phyloP scores from a whole-genome alignment of 2,113 vertebrate genomes.

The Thamnaconus septentrionalis region DNA sequence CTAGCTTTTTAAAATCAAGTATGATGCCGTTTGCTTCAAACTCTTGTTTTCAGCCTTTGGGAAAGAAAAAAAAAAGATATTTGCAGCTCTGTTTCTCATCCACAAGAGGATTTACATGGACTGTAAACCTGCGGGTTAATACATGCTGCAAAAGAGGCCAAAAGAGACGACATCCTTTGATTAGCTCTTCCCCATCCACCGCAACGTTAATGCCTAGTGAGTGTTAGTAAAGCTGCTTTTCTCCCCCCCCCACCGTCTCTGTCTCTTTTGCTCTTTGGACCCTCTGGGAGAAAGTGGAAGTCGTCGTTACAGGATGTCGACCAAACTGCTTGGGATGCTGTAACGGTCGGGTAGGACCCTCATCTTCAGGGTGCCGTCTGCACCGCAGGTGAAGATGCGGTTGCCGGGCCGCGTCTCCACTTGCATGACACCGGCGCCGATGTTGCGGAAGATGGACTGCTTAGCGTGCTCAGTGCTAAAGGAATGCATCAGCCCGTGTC shows the following conservation, averaged over 20 bases:
- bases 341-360: slow-evolving; percentile 91
- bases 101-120: slow-evolving; percentile 48
- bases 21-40: slow-evolving; percentile 60
- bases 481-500: slow-evolving; percentile 91
- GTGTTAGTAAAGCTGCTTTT: slow-evolving; percentile 43
- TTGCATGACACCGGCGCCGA: slow-evolving; percentile 94
- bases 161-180: slow-evolving; percentile 42
- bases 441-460: slow-evolving; percentile 97
- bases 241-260: neutral
- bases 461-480: slow-evolving; percentile 95
- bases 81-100: slow-evolving; percentile 62
- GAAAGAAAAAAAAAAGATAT: slow-evolving; percentile 44
- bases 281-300: slow-evolving; percentile 12
- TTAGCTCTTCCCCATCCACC: slow-evolving; percentile 22
- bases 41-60: slow-evolving; percentile 60
- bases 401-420: slow-evolving; percentile 87
- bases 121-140: slow-evolving; percentile 51
- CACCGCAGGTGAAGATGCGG: slow-evolving; percentile 96
- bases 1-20: slow-evolving; percentile 72
- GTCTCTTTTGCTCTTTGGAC: slow-evolving; percentile 36
- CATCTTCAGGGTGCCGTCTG: slow-evolving; percentile 96
- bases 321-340: slow-evolving; percentile 86
- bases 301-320: slow-evolving; percentile 83
- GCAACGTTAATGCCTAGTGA: slow-evolving; percentile 42
- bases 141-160: slow-evolving; percentile 47